Evolutionary conservation across 1,140 invertebrate genomes (phyloP), one percentile per base, ranked within the genome.

Genomic region (Penaeus chinensis): DNA sequence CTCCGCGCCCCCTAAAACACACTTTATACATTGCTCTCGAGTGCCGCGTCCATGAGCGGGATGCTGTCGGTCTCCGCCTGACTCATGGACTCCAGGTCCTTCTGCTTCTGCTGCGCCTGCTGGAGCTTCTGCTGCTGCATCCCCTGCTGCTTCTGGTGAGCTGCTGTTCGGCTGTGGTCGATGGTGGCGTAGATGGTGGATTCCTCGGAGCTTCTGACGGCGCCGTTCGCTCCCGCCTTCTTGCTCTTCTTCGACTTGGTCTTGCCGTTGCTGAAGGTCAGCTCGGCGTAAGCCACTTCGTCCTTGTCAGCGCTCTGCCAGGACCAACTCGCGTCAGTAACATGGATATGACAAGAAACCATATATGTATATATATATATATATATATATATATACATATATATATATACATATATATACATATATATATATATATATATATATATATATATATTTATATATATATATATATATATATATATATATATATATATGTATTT

Each of bases 271-370:
- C 90, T 92, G 85, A 95, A 92, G 82, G 94, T 94, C 78, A 96
- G 92, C 90, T 96, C 95, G 42, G 95, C 95, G 90, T 96, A 96
- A 80, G 95, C 95, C 89, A 96, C 94, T 92, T 95, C 95, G 80
- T 95, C 94, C 78, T 87, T 90, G 42, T 91, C 76, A 13, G 47
- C 20, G 24, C 60, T 62, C 76, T 84, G 79, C 24, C 18, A 24
- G 27, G 54, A 16, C 54, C 54, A 54, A 54, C 54, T 16, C 10
- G 8, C 54, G 54, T 54, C 54, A 71, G 60, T 54, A 62, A 27
- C 16, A n/a, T 10, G 61, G 61, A 62, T 22, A 1, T 60, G 37
- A n/a, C 13, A 82, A 8, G 37, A 5, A 0, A 42, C 7, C n/a
- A 65, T 27, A n/a, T n/a, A 32, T 3, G 18, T 24, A 42, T 19